Percentiles rank a stretch among this genome's conserved stretches.
Conservation (phyloP, 2,797 vertebrate genomes). For the Sebastes alutus region DNA sequence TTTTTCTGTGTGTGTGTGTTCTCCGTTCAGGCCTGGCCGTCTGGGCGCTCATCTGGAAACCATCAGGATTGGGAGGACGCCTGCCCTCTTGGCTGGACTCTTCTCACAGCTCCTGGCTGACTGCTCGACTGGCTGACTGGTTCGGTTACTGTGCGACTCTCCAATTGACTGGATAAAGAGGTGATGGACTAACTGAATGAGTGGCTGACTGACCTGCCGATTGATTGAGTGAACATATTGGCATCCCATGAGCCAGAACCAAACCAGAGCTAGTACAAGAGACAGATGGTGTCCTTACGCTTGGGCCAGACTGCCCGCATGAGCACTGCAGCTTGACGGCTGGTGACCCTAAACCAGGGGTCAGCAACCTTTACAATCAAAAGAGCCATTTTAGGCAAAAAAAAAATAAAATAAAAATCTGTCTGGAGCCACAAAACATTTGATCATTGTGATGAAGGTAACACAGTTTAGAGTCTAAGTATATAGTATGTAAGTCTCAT, state of each 20-base stretch:
- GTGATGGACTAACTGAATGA: not conserved
- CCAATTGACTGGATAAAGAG: not conserved
- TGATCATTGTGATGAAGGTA: too few species aligned
- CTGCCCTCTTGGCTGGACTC: constrained; percentile 56
- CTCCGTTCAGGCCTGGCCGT: constrained; percentile 36
- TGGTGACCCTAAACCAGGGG: too few species aligned
- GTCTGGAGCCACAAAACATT: too few species aligned
- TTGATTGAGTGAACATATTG: not conserved
- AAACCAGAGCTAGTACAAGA: not conserved
- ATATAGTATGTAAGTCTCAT: too few species aligned
- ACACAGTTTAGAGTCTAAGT: too few species aligned
- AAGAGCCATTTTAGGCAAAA: too few species aligned
- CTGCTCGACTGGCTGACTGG: constrained; percentile 26
- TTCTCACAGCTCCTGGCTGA: constrained; percentile 39
- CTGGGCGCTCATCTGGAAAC: constrained; percentile 80
- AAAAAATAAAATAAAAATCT: too few species aligned
- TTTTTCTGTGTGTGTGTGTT: constrained; percentile 37
- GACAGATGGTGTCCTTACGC: not conserved
- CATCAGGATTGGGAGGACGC: constrained; percentile 62
- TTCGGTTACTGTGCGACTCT: constrained; percentile 23
- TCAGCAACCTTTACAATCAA: too few species aligned
- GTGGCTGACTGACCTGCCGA: not conserved
- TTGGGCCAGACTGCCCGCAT: too few species aligned
- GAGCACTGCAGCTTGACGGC: too few species aligned
- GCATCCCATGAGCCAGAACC: not conserved